Conservation (phyloP, 2,113 vertebrate genomes). For the Phodopus roborovskii region DNA sequence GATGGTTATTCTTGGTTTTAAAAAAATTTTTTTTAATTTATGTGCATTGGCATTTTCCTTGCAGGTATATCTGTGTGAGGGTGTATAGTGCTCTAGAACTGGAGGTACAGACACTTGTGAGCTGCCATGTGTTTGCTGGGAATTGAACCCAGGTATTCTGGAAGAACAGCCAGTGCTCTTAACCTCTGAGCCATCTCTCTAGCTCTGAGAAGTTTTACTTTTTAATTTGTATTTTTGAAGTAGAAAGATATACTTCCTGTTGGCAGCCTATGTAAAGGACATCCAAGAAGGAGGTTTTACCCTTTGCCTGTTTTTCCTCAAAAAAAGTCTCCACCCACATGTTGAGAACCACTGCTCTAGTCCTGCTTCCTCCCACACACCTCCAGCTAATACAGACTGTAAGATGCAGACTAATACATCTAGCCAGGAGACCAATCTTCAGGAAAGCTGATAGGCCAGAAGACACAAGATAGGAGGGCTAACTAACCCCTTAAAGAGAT, state of each 20-base stretch:
- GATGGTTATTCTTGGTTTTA: neutral
- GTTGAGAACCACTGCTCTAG: neutral
- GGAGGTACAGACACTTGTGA: neutral
- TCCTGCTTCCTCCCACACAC: rapidly evolving
- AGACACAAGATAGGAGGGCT: neutral
- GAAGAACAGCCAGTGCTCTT: neutral
- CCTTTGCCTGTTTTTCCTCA: neutral
- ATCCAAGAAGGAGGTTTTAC: neutral
- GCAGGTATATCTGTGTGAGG: neutral
- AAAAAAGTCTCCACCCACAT: neutral
- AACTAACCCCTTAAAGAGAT: neutral
- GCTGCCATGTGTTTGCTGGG: neutral
- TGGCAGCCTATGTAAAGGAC: neutral
- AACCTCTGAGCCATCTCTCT: neutral
- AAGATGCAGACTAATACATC: neutral
- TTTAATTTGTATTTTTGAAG: neutral
- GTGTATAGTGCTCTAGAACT: neutral
- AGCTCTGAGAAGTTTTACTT: neutral
- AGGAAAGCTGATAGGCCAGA: neutral
- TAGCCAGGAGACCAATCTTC: neutral
- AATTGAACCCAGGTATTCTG: neutral
- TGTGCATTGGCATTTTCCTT: neutral
- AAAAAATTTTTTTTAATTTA: neutral
- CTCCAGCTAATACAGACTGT: neutral
- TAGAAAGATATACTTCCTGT: neutral